Base-by-base conservation (phyloP, 1,140 invertebrate species). In the Bombus cullumanus region DNA sequence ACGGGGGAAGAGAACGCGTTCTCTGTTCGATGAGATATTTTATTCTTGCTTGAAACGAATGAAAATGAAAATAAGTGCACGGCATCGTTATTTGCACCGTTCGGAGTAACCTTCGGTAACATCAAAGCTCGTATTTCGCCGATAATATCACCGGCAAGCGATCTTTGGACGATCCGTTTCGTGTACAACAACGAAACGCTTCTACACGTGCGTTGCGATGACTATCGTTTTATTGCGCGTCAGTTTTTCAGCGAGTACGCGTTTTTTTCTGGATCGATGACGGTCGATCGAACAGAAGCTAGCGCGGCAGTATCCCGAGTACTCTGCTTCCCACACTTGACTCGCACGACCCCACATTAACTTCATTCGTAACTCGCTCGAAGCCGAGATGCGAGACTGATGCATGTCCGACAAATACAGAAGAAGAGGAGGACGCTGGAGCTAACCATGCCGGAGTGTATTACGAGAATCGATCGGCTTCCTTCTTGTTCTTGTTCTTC, bases 301-400 rank as follows among this genome's bases (percentile, higher is more conserved):
- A 64, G 53, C 39, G 18, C 47, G 43, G 18, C 66, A 43, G 57
- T 71, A 77, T 81, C 77, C 85, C 39, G 75, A 53, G 47, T 68
- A 41, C 57, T 41, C 72, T 39, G 88, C 79, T 92, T 92, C 91
- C 91, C 91, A 92, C 91, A 92, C 89, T 92, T 85, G 91, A 88
- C 88, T 90, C 91, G 91, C 91, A 92, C 91, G 91, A 92, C 83
- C 86, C 80, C 86, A 86, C 91, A 92, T 92, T 92, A 92, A 89
- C 91, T 92, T 85, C 77, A 84, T 92, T 92, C 90, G 88, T 85
- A 81, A 66, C 77, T 75, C 75, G 83, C 78, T 68, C 64, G 81
- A 64, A 43, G 73, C 37, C 53, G 39, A 78, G 87, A 90, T 89
- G 91, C 91, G 91, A 87, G 91, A 90, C 87, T 86, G 91, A 92